Base-by-base conservation (phyloP, 2,113 vertebrate species). In the Oenanthe melanoleuca region DNA sequence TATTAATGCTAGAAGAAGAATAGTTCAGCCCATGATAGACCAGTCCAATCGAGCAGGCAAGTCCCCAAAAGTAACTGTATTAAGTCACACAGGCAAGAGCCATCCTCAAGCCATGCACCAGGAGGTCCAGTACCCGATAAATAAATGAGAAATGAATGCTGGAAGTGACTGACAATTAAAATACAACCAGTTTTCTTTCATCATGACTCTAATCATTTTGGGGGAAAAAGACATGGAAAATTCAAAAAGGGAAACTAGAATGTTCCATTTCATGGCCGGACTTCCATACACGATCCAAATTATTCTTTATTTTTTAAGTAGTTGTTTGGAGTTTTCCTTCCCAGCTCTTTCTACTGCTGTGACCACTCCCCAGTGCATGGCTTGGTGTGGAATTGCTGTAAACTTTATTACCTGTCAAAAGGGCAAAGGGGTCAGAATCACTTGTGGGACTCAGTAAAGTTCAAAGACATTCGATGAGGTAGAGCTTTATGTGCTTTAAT, bases 1-100 rank as follows among this genome's bases (percentile, higher is more conserved):
- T 98, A 99, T 99, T 97, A 99, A 99, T 73, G 99, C 99, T 95
- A 98, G 99, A 98, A 99, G 99, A 98, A 99, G 99, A 99, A 99
- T 99, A 99, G 99, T 99, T 92, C 99, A 99, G 97, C 99, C 99
- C 94, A 99, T 99, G 99, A 99, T 99, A 98, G 99, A 99, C 98
- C 99, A 99, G 98, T 99, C 99, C 95, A 99, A 99, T 98, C 98
- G 99, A 99, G 99, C 99, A 99, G 99, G 99, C 98, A 99, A 99
- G 99, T 99, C 97, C 97, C 97, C 97, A 92, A 2, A 98, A 98
- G 96, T 99, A 98, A 98, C 98, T 97, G 97, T 98, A 97, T 98
- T 98, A 95, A 97, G 98, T 98, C 97, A 88, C 89, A 83, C 97
- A 98, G 95, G 97, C 96, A 25, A 98, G 98, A 98, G 95, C 93